Percentiles rank a stretch among this genome's conserved stretches.
phyloP scores from a whole-genome alignment of 2,888 invertebrate species.

The Cerastis leucographa region DNA sequence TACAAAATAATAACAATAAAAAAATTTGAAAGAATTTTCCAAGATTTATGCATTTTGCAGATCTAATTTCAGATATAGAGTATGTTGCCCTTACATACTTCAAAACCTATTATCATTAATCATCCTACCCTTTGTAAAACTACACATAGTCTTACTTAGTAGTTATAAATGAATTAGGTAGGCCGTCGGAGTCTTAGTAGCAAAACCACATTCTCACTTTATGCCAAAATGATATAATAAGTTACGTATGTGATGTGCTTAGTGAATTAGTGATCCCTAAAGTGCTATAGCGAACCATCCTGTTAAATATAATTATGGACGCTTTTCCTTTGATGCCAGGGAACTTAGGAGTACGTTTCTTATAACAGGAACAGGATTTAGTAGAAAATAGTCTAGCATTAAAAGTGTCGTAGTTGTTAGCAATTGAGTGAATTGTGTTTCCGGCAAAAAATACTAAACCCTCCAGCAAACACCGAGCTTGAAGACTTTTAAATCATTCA shows the following conservation, averaged over 20 bases:
- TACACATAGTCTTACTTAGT: background rate
- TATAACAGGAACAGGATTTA: background rate
- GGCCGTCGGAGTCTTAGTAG: slow-evolving; percentile 1
- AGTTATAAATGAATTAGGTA: slow-evolving; percentile 10
- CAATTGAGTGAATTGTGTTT: background rate
- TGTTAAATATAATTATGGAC: slow-evolving; percentile 29
- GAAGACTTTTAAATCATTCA: background rate
- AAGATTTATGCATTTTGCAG: slow-evolving; percentile 24
- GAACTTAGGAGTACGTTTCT: background rate
- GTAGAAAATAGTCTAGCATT: background rate
- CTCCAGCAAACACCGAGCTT: background rate
- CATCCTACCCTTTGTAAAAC: background rate
- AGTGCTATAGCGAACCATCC: slow-evolving; percentile 29
- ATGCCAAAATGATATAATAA: slow-evolving; percentile 25
- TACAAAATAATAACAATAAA: slow-evolving; percentile 1
- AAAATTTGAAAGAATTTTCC: background rate
- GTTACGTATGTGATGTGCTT: slow-evolving; percentile 27
- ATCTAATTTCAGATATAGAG: slow-evolving; percentile 27
- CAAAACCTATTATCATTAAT: slow-evolving; percentile 1
- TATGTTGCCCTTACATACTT: background rate
- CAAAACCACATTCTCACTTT: slow-evolving; percentile 15
- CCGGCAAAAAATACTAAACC: background rate
- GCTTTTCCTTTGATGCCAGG: slow-evolving; percentile 2
- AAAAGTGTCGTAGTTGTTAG: background rate
- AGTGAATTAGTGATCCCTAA: slow-evolving; percentile 38